Base-by-base conservation (phyloP, 2,113 vertebrate genomes). In the Corythaixoides concolor region DNA sequence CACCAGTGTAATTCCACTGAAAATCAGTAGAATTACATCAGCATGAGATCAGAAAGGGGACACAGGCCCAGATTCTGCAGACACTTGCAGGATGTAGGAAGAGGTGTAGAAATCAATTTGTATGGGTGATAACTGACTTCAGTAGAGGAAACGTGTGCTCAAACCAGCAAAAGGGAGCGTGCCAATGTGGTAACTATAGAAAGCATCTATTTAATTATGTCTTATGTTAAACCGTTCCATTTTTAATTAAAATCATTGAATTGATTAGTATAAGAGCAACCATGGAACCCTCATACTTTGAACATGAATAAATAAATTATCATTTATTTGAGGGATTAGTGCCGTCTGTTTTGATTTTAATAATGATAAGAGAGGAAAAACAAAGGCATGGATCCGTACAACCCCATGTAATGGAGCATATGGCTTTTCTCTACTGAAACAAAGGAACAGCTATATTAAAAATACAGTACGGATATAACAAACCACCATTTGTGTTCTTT, bases 191-290 rank as follows among this genome's bases (percentile, higher is more conserved):
- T 90, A 96, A 91, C 83, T 97, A 84, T 92, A 97, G 95, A 85
- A 98, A 95, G 90, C 64, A 96, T 89, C 82, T 94, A 59, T 97
- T 97, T 97, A 88, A 96, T 95, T 93, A 84, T 69, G 59, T 97
- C 92, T 91, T 97, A 56, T 68, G 85, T 93, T 95, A 96, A 97
- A 91, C 22, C 14, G 12, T 96, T 97, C 94, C 5, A 95, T 97
- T 97, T 98, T 97, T 94, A 98, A 98, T 98, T 98, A 98, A 98
- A 98, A 96, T 97, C 62, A 78, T 93, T 95, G 93, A 97, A 97
- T 97, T 96, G 96, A 97, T 97, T 96, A 97, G 79, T 95, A 68
- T 91, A 96, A 97, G 85, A 96, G 88, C 84, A 80, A 97, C 82
- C 85, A 92, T 90, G 62, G 85, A 97, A 97, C 72, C 93, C 45